Conservation (phyloP, 1,140 invertebrate species). For the Drosophila ironensis region DNA sequence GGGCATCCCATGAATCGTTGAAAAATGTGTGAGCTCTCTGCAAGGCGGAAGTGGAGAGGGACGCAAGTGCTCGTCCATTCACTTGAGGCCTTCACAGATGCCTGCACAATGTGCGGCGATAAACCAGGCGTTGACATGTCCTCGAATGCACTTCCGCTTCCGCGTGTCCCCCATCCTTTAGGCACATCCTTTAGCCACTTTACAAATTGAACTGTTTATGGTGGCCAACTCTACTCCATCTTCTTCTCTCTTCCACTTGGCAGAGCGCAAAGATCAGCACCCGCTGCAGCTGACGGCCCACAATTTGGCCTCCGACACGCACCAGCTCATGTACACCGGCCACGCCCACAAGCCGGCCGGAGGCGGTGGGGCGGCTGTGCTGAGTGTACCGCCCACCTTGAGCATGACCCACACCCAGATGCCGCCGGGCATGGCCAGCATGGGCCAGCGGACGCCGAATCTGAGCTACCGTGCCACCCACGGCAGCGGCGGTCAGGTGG, state of each 20-base stretch:
- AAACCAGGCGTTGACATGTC: slow-evolving; percentile 57
- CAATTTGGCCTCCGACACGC: slow-evolving; percentile 64
- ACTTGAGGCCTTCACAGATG: slow-evolving; percentile 40
- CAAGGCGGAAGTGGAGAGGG: slow-evolving; percentile 26
- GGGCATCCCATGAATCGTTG: too few species aligned
- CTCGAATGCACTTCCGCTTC: slow-evolving; percentile 59
- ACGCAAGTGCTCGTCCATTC: slow-evolving; percentile 16
- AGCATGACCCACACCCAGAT: slow-evolving; percentile 74
- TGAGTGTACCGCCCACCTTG: slow-evolving; percentile 72
- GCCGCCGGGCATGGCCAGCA: slow-evolving; percentile 71
- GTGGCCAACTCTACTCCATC: slow-evolving; percentile 7
- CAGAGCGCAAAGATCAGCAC: slow-evolving; percentile 78
- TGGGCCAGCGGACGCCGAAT: slow-evolving; percentile 70
- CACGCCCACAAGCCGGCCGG: slow-evolving; percentile 27
- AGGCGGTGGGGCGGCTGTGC: slow-evolving; percentile 23
- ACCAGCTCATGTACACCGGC: slow-evolving; percentile 50
- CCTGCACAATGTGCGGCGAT: slow-evolving; percentile 55
- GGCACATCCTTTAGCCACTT: slow-evolving; percentile 40
- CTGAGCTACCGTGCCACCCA: slow-evolving; percentile 56
- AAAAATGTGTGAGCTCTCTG: neutral
- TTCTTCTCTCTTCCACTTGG: neutral
- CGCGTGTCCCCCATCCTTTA: slow-evolving; percentile 25
- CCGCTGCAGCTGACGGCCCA: slow-evolving; percentile 68
- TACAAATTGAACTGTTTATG: slow-evolving; percentile 31
- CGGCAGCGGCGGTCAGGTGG: slow-evolving; percentile 21